Evolutionary conservation across 2,797 vertebrate genomes (phyloP).

Genomic region (Chanos chanos): DNA sequence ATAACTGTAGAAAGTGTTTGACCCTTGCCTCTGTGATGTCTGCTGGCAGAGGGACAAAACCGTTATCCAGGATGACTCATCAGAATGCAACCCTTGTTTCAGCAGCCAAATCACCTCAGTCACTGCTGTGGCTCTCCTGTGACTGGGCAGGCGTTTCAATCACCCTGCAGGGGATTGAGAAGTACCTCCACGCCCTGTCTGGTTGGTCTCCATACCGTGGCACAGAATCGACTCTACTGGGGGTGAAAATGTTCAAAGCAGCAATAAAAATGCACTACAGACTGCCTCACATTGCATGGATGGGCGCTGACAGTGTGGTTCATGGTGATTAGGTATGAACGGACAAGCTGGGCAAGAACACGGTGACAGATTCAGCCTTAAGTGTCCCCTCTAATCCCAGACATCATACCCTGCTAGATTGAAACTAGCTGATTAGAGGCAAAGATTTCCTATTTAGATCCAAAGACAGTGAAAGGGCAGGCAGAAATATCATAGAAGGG

Average conservation of each 20-base stretch:
- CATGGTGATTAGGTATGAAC: too few species aligned
- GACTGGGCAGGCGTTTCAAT: conserved; percentile 26
- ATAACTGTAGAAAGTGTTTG: too few species aligned
- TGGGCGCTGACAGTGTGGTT: too few species aligned
- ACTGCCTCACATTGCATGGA: conserved; percentile 68
- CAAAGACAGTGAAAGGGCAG: too few species aligned
- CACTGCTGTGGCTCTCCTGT: conserved; percentile 51
- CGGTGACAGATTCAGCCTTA: conserved; percentile 67
- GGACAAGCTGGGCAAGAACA: too few species aligned
- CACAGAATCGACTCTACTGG: too few species aligned
- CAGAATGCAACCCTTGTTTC: conserved; percentile 46
- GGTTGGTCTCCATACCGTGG: too few species aligned
- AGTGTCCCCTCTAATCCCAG: conserved; percentile 70
- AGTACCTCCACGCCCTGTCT: too few species aligned
- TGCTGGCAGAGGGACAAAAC: conserved; percentile 62
- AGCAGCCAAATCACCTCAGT: conserved; percentile 62
- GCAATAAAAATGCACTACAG: conserved; percentile 67
- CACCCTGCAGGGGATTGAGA: conserved; percentile 67
- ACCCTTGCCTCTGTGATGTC: conserved; percentile 26
- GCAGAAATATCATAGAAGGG: too few species aligned
- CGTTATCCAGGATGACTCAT: conserved; percentile 60
- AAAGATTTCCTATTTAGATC: too few species aligned
- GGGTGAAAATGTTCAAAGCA: conserved; percentile 74
- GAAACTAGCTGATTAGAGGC: too few species aligned
- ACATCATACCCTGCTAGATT: too few species aligned